Conservation (phyloP, 1,140 invertebrate genomes). For the Dendroctonus ponderosae region DNA sequence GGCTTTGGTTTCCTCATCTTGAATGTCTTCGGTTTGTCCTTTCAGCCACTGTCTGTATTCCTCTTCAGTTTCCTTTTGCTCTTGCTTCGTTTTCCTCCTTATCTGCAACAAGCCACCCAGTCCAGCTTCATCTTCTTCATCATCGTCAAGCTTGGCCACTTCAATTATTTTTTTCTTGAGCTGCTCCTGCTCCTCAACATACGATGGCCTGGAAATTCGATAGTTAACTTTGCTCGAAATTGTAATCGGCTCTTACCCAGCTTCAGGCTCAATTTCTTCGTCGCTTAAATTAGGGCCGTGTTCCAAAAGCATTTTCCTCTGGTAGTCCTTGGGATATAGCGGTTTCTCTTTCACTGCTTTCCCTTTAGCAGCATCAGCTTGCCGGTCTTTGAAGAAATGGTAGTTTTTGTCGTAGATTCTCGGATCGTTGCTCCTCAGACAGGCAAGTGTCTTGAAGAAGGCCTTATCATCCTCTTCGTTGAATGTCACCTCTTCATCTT, state of each 20-base stretch:
- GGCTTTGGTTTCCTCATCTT: conserved; percentile 60
- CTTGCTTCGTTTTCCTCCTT: conserved; percentile 62
- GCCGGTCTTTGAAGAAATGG: conserved; percentile 67
- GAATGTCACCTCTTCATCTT: conserved; percentile 63
- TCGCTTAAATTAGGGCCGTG: conserved; percentile 62
- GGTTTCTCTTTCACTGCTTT: conserved; percentile 58
- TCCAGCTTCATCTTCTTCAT: conserved; percentile 55
- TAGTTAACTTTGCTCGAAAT: too few relatives aligned
- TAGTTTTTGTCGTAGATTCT: conserved; percentile 78
- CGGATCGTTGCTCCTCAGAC: conserved; percentile 85
- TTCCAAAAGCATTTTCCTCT: conserved; percentile 73
- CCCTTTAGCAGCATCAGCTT: conserved; percentile 43
- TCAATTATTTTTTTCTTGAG: conserved; percentile 68
- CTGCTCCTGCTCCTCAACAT: conserved; percentile 68
- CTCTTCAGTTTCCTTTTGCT: conserved; percentile 63
- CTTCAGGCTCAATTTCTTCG: conserved; percentile 47
- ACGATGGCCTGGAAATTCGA: conserved; percentile 58
- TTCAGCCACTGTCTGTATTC: conserved; percentile 81
- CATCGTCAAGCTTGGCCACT: conserved; percentile 53
- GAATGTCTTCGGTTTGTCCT: conserved; percentile 68
- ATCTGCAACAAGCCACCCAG: conserved; percentile 60
- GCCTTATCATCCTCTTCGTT: conserved; percentile 73
- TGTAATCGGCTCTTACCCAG: too few relatives aligned
- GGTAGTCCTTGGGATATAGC: conserved; percentile 76
- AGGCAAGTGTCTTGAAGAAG: conserved; percentile 82